A percentile compares a stretch with the other conserved stretches of the same genome.
Evolutionary conservation across 2,797 vertebrate species (phyloP).

Genomic region (Pitangus sulphuratus): DNA sequence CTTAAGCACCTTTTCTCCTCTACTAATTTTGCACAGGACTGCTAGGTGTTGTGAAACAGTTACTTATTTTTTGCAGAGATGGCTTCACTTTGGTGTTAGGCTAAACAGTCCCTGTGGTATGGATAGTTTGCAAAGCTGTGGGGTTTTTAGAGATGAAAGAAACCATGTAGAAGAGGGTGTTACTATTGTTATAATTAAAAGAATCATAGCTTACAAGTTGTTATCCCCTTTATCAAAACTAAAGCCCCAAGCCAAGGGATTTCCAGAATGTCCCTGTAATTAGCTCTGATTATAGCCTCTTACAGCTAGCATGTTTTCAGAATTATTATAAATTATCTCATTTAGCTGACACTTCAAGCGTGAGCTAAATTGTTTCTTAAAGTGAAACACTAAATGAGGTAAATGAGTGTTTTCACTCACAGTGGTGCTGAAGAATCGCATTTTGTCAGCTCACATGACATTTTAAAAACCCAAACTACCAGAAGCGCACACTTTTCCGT

Average conservation of each 20-base stretch:
- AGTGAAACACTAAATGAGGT: conserved; percentile 2
- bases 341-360: conserved; percentile 33
- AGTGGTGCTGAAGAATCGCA: not conserved
- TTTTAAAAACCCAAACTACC: fast-evolving
- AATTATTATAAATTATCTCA: conserved; percentile 28
- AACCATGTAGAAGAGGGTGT: not conserved
- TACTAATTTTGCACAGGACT: not conserved
- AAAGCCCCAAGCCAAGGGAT: conserved; percentile 34
- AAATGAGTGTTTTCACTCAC: not conserved
- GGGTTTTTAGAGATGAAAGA: conserved; percentile 11
- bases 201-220: conserved; percentile 17
- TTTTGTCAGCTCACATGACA: not conserved
- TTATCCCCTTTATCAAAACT: conserved; percentile 51
- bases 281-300: conserved; percentile 60
- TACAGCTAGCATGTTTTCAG: not conserved
- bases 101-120: not conserved
- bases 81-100: not conserved
- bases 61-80: not conserved
- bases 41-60: not conserved
- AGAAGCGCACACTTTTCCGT: not conserved
- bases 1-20: not conserved
- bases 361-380: conserved; percentile 26
- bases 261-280: conserved; percentile 60
- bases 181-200: conserved; percentile 28
- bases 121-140: not conserved